A percentile compares a stretch with the other conserved stretches of the same genome.
These are phyloP conservation scores for Lithophane semibrunnea DNA, from an alignment of 2,888 invertebrate genomes.

Conservation along the genomic window DNA sequence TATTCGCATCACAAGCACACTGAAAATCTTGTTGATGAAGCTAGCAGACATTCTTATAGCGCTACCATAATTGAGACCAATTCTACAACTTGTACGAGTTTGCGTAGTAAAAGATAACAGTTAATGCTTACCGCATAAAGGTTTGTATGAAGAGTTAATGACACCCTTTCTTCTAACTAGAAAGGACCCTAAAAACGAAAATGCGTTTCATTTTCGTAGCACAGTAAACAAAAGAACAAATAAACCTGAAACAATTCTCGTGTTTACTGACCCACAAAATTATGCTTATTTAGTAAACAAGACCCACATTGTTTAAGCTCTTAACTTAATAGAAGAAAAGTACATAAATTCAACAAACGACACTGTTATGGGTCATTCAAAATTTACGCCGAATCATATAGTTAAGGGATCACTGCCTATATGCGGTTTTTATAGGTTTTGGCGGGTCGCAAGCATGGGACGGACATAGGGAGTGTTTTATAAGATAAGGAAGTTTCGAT, in stretches of 20 bases:
- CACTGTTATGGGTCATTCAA: constrained; percentile 67
- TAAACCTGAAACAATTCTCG: constrained; percentile 31
- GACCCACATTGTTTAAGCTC: constrained; percentile 60
- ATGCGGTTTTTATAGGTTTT: constrained; percentile 64
- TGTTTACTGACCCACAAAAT: constrained; percentile 37
- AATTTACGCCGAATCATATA: constrained; percentile 63
- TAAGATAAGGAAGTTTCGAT: constrained; percentile 36
- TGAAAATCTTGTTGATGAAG: not conserved
- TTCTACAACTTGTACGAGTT: not conserved
- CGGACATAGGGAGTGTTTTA: constrained; percentile 7
- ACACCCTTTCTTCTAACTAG: constrained; percentile 1
- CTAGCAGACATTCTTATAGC: not conserved
- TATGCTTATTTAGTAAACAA: constrained; percentile 49
- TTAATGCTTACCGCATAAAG: not conserved
- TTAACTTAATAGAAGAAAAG: constrained; percentile 63
- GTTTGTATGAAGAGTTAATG: constrained; percentile 12
- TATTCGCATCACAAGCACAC: too few species aligned
- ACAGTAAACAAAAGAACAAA: constrained; percentile 32
- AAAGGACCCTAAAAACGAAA: constrained; percentile 19
- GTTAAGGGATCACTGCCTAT: constrained; percentile 61
- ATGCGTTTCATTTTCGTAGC: too few species aligned
- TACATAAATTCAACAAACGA: constrained; percentile 61
- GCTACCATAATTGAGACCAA: not conserved
- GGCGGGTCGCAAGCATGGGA: not conserved
- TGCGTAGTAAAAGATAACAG: not conserved